A percentile compares a stretch with the other conserved stretches of the same genome.
Conservation (phyloP, 2,797 vertebrate species). For the Pangasius mekongensis region DNA sequence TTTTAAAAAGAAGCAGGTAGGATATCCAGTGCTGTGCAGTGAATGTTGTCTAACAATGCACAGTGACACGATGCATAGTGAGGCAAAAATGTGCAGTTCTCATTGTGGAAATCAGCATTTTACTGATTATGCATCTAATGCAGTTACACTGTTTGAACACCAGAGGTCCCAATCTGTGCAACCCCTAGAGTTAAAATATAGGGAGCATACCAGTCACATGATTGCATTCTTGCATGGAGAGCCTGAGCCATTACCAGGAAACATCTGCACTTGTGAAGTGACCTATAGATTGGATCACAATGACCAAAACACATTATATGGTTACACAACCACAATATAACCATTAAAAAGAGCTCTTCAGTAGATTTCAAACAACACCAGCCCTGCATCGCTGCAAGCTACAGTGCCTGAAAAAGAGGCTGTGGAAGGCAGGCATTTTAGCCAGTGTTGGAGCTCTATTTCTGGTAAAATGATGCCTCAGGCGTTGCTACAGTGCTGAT, state of each 20-base stretch:
- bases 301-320: background rate
- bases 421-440: background rate
- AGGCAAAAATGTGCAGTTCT: background rate
- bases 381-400: background rate
- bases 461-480: background rate
- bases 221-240: background rate
- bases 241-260: background rate
- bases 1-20: no score
- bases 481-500: background rate
- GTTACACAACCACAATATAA: background rate
- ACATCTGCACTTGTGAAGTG: background rate
- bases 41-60: background rate
- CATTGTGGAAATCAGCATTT: background rate
- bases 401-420: background rate
- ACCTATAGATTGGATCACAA: background rate
- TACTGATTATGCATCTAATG: background rate
- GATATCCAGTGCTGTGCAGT: no score
- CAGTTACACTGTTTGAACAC: background rate
- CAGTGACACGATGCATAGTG: background rate
- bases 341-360: background rate
- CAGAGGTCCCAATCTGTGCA: background rate
- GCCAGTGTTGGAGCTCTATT: background rate
- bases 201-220: background rate
- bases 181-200: conserved; percentile 41
- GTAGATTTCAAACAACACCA: background rate